Base-by-base conservation (phyloP, 35 echinoderm and acorn worm genomes). In the Lytechinus variegatus region DNA sequence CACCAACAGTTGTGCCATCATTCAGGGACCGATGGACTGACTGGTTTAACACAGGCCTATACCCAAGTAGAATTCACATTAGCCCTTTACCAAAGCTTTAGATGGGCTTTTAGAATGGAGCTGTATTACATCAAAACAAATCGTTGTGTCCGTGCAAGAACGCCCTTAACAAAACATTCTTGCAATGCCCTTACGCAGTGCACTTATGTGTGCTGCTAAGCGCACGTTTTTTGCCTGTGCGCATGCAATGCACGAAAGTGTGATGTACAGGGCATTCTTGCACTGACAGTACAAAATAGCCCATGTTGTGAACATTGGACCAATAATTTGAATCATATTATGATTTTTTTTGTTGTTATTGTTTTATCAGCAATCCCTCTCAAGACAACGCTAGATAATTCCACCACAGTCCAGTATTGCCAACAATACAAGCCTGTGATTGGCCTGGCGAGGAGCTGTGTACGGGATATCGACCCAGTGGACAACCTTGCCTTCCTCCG, bases 401-500 rank as follows among this genome's bases (percentile, higher is more conserved):
- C 97, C 55, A 98, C 98, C 24, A 99, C 98, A 86, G 96, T 97
- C 16, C 98, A 99, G 33, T 99, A 99, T 92, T 95, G 97, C 44
- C 95, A 96, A 16, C 89, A 95, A 13, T 94, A 97, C 16, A 97
- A 97, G 86, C 86, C 94, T 27, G 90, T 99, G 87, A 97, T 95
- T 53, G 94, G 96, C 54, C 98, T 96, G 89, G 97, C 98, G 10
- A 89, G 95, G 7, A 94, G 97, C 61, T 94, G 95, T 53, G 97
- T 99, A 28, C 93, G 96, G 58, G 97, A 98, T n/a, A 93, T 99
- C 86, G 98, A 99, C 92, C 97, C 98, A 61, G 96, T 96, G 86
- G 98, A 99, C 96, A 97, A 99, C 61, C 98, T 99, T 27, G 97
- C 98, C 87, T 99, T 99, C 92, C 89, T 99, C 86, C 96, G 98